Base-by-base conservation (phyloP, 2,113 vertebrate genomes). In the Stigmatopora nigra region DNA sequence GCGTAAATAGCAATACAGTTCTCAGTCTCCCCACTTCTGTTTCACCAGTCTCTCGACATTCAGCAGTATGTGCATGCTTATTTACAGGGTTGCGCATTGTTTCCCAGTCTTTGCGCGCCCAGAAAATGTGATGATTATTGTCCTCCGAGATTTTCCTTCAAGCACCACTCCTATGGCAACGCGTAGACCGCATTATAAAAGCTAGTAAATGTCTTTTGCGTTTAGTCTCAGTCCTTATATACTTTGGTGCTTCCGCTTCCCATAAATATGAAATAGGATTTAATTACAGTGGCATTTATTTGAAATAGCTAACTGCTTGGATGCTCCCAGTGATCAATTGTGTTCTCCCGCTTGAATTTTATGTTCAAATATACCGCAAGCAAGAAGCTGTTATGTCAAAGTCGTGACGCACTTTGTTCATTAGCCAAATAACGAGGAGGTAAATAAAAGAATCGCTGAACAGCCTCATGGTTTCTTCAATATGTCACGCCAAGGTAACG, bases 1-100 rank as follows among this genome's bases (percentile, higher is more conserved):
- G n/a, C 19, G n/a, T 3, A 31, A 47, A 57, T 47, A 57, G 3
- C 22, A 63, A 9, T 65, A 35, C 44, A 41, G 38, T 41, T 8
- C 38, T 4, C 4, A 4, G 6, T 41, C 44, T 13, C 69, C 66
- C 45, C 45, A 31, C 25, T 31, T 31, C 25, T 3, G 25, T 31
- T 35, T 31, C 12, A 63, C 60, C 63, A 58, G 55, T 53, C 53
- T 67, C 67, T 56, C 69, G 80, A 82, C 73, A 84, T 85, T 84
- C 78, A 74, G 69, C 63, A 48, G 67, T 31, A 69, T 77, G 53
- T 17, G 73, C 78, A 72, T 0, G 47, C 74, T 76, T 83, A 80
- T 87, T 84, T 86, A 84, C 76, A 76, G 81, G 72, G 51, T 81
- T 61, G 62, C 83, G 83, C 84, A 83, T 63, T 9, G 67, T 75